Evolutionary conservation across 2,888 invertebrate genomes (phyloP).

Genomic region (Drosophila nigricruria): DNA sequence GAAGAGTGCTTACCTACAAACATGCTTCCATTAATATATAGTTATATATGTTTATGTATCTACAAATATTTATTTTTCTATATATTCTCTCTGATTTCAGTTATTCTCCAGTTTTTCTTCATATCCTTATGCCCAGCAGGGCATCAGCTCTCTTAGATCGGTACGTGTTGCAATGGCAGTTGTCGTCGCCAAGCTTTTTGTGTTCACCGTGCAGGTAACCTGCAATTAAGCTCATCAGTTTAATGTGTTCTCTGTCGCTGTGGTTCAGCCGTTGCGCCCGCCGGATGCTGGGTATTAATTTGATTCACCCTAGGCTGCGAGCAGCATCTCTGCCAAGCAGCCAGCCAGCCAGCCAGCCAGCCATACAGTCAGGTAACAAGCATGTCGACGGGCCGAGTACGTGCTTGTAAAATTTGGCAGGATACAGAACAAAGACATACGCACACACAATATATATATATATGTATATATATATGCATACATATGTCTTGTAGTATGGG

Average conservation of each 20-base stretch:
- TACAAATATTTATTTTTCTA: too few species aligned
- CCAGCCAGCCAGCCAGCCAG: conserved; percentile 22
- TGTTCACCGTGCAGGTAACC: conserved; percentile 67
- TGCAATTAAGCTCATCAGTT: conserved; percentile 81
- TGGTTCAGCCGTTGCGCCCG: conserved; percentile 20
- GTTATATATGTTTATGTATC: too few species aligned
- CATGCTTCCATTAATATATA: too few species aligned
- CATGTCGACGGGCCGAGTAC: conserved; percentile 69
- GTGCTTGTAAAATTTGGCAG: conserved; percentile 62
- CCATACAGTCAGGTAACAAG: conserved; percentile 58
- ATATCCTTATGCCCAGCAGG: neutral
- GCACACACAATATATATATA: neutral
- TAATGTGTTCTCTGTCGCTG: conserved; percentile 73
- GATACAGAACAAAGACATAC: conserved; percentile 12
- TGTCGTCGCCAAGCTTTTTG: conserved; percentile 28
- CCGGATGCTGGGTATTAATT: conserved; percentile 65
- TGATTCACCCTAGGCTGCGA: conserved; percentile 58
- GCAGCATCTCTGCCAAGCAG: conserved; percentile 18
- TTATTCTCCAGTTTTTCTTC: neutral
- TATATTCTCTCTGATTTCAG: neutral
- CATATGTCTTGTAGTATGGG: conserved; percentile 18
- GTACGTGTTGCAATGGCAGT: conserved; percentile 57
- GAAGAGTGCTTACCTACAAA: too few species aligned
- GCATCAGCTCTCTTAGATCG: conserved; percentile 1
- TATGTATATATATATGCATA: neutral